A percentile compares a stretch with the other conserved stretches of the same genome.
These are phyloP conservation scores for Drosophila testacea DNA, from an alignment of 2,888 invertebrate species.

Conservation along the genomic window DNA sequence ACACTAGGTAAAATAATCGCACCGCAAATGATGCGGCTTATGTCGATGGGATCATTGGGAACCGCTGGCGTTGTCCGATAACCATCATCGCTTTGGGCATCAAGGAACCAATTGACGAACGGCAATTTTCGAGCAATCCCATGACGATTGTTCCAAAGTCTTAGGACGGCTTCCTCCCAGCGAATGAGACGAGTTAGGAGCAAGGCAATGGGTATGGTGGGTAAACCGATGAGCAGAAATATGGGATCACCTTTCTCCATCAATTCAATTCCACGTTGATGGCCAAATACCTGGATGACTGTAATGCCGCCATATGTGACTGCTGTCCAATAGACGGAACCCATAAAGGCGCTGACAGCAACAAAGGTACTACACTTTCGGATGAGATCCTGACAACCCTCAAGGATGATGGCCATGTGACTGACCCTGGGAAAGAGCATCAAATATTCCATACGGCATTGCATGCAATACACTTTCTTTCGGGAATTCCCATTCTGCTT, in stretches of 20 bases:
- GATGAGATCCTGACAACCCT: slow-evolving; percentile 93
- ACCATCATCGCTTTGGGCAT: slow-evolving; percentile 83
- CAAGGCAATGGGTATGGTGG: slow-evolving; percentile 96
- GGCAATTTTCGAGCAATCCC: slow-evolving; percentile 87
- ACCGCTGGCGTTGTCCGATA: slow-evolving; percentile 87
- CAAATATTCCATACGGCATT: slow-evolving; percentile 97
- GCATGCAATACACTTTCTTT: slow-evolving; percentile 93
- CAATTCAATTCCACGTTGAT: slow-evolving; percentile 95
- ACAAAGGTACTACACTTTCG: slow-evolving; percentile 97
- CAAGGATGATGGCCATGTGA: slow-evolving; percentile 92
- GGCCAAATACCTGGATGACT: slow-evolving; percentile 96
- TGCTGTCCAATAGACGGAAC: slow-evolving; percentile 98
- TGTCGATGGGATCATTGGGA: slow-evolving; percentile 91
- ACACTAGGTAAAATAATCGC: slow-evolving; percentile 97
- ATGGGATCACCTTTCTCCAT: slow-evolving; percentile 98
- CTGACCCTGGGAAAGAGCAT: slow-evolving; percentile 97
- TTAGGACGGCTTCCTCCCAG: slow-evolving; percentile 97
- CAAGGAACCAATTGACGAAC: slow-evolving; percentile 86
- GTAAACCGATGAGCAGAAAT: slow-evolving; percentile 94
- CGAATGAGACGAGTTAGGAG: slow-evolving; percentile 97
- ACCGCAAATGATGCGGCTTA: slow-evolving; percentile 95
- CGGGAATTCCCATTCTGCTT: slow-evolving; percentile 96
- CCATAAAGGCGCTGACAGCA: slow-evolving; percentile 95
- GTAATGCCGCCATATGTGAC: slow-evolving; percentile 98
- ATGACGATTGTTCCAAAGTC: slow-evolving; percentile 89